Evolutionary conservation across 2,888 invertebrate genomes (phyloP).

Genomic region (Dicranocentrus wangi): DNA sequence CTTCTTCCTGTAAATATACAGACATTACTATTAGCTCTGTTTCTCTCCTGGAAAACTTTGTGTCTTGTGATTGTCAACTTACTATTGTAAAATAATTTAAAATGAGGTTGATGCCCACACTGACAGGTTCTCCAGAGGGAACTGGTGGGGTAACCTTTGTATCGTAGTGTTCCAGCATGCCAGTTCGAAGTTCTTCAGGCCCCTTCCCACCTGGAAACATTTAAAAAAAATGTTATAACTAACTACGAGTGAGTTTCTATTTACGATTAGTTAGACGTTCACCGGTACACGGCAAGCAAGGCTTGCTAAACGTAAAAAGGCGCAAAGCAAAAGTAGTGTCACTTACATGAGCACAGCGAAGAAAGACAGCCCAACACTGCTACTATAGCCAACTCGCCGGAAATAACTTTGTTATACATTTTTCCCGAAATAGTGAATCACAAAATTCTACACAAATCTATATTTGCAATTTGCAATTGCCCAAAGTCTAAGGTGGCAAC

Average conservation of each 20-base stretch:
- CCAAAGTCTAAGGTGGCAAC: too few relatives aligned
- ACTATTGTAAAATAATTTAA: slow-evolving; percentile 70
- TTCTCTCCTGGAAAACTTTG: too few relatives aligned
- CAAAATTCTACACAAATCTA: too few relatives aligned
- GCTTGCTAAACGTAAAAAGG: neutral
- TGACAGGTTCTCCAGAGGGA: slow-evolving; percentile 40
- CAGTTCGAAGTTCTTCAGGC: slow-evolving; percentile 56
- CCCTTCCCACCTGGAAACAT: slow-evolving; percentile 56
- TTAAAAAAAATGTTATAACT: too few relatives aligned
- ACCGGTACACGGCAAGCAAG: too few relatives aligned
- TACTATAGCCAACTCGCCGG: too few relatives aligned
- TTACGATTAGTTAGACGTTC: too few relatives aligned
- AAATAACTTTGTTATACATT: too few relatives aligned
- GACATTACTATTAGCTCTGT: neutral
- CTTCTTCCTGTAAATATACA: slow-evolving; percentile 62
- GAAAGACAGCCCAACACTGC: neutral
- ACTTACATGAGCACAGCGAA: slow-evolving; percentile 6
- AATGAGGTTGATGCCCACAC: slow-evolving; percentile 65
- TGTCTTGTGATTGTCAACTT: too few relatives aligned
- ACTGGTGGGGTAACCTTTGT: slow-evolving; percentile 59
- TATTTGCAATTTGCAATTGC: too few relatives aligned
- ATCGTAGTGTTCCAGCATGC: slow-evolving; percentile 67
- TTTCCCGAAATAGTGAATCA: too few relatives aligned
- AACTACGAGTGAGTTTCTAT: too few relatives aligned
- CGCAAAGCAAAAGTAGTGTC: neutral